Base-by-base conservation (phyloP, 2,113 vertebrate species). In the Tragelaphus buxtoni region DNA sequence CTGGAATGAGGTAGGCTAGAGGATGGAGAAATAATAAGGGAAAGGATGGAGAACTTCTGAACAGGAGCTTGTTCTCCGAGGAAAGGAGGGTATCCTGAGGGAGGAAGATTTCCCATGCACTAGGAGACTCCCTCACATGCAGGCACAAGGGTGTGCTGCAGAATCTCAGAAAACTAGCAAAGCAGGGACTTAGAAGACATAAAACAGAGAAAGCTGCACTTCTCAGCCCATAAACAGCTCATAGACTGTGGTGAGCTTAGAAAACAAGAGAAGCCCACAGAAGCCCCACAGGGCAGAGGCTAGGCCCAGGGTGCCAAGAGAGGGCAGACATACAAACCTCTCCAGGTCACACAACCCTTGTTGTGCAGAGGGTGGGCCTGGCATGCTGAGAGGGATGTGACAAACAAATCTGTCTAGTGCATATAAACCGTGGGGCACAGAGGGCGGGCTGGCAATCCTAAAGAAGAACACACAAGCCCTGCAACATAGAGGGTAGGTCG, bases 251-350 rank as follows among this genome's bases (percentile, higher is more conserved):
- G 17, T 10, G n/a, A 18, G 63, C n/a, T 69, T 69, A n/a, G n/a
- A 35, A 69, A 69, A 4, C 8, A 65, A 65, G 9, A 69, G 63
- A 10, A 35, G n/a, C 4, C n/a, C 63, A 69, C n/a, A 69, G 63
- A 69, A 69, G n/a, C n/a, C n/a, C 63, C 63, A 69, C 8, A 69
- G 63, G n/a, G 2, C 63, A 35, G n/a, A 69, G 9, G 9, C 9
- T 0, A 0, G n/a, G 4, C 63, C 2, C 63, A 35, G 18, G 63
- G 63, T 69, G 63, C n/a, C n/a, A 69, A 69, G 9, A 35, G 63
- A 69, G 63, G n/a, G n/a, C 63, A 35, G n/a, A 69, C 4, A 22
- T 69, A 69, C 63, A 69, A 18, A 35, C 9, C 63, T 20, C n/a
- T 69, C 4, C 18, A 35, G 63, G n/a, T 69, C 63, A 35, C n/a